A percentile compares a stretch with the other conserved stretches of the same genome.
phyloP scores from a whole-genome alignment of 2,113 vertebrate genomes.

The Aegithalos caudatus region DNA sequence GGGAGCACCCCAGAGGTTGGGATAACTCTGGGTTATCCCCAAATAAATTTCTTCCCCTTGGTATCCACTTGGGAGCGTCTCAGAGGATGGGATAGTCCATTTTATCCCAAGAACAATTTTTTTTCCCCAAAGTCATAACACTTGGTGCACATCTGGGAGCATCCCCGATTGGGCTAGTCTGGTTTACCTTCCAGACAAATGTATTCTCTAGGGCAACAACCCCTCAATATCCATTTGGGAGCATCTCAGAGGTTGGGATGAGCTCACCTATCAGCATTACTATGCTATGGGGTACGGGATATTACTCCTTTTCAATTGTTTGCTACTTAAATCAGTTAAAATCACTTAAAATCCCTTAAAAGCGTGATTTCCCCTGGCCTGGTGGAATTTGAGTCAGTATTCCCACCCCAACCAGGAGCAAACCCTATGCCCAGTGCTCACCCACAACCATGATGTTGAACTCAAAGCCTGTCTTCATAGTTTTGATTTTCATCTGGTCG shows the following conservation, averaged over 20 bases:
- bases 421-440: constrained; percentile 23
- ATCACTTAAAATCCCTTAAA: not conserved
- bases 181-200: not conserved
- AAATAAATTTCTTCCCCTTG: not conserved
- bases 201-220: not conserved
- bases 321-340: not conserved
- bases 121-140: not conserved
- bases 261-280: not conserved
- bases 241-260: not conserved
- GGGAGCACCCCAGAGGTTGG: not conserved
- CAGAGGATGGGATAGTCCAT: not conserved
- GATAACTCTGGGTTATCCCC: not conserved
- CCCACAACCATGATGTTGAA: constrained; percentile 99
- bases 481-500: constrained; percentile 93
- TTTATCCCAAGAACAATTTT: not conserved
- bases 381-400: accelerated
- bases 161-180: not conserved
- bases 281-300: accelerated
- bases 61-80: not conserved
- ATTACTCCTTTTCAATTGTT: not conserved
- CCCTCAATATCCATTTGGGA: not conserved
- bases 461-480: constrained; percentile 93
- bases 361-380: accelerated
- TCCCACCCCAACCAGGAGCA: not conserved
- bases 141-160: not conserved